These are phyloP conservation scores for Ceratitis capitata DNA, from an alignment of 1,140 invertebrate species.

Conservation along the genomic window DNA sequence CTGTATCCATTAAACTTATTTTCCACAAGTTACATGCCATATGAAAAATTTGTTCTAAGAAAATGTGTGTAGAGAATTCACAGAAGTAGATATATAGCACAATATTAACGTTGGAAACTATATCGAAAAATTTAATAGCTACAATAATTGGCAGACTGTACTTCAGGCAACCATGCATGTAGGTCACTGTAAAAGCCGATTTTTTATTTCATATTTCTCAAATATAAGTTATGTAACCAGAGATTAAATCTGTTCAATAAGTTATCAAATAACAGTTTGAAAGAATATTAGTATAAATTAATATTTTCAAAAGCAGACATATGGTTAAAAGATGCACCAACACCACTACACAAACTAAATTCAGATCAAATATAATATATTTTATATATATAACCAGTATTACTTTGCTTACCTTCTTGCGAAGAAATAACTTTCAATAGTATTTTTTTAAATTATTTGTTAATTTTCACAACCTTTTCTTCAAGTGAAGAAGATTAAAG, in stretches of 20 bases:
- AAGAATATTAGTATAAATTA: neutral
- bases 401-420: neutral
- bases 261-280: neutral
- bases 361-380: too few species aligned
- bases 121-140: neutral
- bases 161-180: neutral
- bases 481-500: conserved; percentile 15
- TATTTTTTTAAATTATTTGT: neutral
- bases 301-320: neutral
- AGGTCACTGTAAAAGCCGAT: neutral
- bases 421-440: neutral
- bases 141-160: neutral
- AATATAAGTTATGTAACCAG: neutral
- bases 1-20: neutral
- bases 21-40: too few species aligned
- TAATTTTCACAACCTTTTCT: neutral
- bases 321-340: too few species aligned
- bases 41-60: neutral
- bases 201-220: too few species aligned
- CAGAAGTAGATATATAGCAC: neutral
- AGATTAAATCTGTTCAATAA: neutral
- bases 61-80: neutral
- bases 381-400: too few species aligned
- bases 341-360: too few species aligned
- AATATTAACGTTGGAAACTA: neutral